Percentiles rank a stretch among this genome's conserved stretches.
phyloP scores from a whole-genome alignment of 64 coral and sea anemone genomes.

The Catalaphyllia jardinei region DNA sequence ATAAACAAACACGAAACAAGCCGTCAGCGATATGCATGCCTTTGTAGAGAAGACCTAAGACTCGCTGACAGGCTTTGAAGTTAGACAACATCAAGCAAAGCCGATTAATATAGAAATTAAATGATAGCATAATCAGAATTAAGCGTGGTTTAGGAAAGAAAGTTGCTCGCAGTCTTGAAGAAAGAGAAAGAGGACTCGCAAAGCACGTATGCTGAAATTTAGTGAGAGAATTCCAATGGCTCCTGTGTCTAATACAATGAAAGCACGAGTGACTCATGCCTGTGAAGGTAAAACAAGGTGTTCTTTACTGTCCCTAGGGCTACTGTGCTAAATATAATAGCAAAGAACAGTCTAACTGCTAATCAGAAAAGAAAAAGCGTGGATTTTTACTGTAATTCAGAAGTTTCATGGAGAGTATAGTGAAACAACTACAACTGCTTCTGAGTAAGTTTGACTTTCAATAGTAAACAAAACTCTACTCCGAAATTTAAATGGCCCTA shows the following conservation, averaged over 20 bases:
- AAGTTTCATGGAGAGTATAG: too few relatives aligned
- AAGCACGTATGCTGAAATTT: not conserved
- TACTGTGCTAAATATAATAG: not conserved
- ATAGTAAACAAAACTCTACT: too few relatives aligned
- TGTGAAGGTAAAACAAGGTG: not conserved
- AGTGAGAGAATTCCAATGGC: not conserved
- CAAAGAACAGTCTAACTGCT: not conserved
- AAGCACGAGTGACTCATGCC: not conserved
- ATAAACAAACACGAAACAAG: not conserved
- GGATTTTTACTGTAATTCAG: not conserved
- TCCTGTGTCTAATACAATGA: not conserved
- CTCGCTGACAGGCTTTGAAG: not conserved
- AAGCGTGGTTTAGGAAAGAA: not conserved
- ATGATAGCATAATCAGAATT: not conserved
- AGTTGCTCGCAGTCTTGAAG: not conserved
- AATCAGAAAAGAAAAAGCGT: not conserved
- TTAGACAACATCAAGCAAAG: not conserved
- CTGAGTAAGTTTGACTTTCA: too few relatives aligned
- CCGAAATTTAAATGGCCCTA: too few relatives aligned
- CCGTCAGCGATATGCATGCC: not conserved
- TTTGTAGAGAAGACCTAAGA: not conserved
- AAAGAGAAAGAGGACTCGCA: not conserved
- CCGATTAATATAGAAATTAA: not conserved
- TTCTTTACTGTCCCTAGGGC: not conserved
- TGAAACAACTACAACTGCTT: too few relatives aligned